Evolutionary conservation across 2,113 vertebrate genomes (phyloP), one percentile per base, ranked within the genome.

Genomic region (Phrynocephalus versicolor): DNA sequence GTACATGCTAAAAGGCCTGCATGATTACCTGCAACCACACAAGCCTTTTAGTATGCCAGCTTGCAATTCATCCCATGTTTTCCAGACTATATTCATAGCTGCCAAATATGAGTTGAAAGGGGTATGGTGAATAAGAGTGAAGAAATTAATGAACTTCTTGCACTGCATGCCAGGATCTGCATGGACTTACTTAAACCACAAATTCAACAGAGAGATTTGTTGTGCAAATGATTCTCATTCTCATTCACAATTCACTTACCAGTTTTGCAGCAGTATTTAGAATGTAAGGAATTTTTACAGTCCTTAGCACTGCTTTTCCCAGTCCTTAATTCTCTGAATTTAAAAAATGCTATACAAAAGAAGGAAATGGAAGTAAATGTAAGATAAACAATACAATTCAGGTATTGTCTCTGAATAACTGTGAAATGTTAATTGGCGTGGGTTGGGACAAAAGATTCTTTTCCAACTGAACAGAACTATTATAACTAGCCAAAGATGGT

Each of bases 301-400:
- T 83, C 37, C 15, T 33, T 27, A 70, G 2, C 37, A 77, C 60
- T 33, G 7, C 45, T 16, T 35, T 25, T 15, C 15, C 71, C 14
- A 15, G 39, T 83, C 37, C 15, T 33, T 27, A 70, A 1, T 19
- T 41, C 27, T 57, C 70, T 35, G 6, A 21, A 77, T 33, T 33
- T 57, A 77, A 77, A 58, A 25, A 57, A 85, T 71, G 57, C 65
- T 64, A 65, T 21, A 73, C 35, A 74, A 58, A 79, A 30, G 30
- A 51, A 79, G 18, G 6, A 16, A 79, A 55, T 79, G 35, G 39
- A 35, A 60, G 51, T 41, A 85, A 71, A 79, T 6, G 39, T 78
- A 79, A 79, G 79, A 79, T 71, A 71, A 79, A 58, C 51, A 58
- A 70, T 78, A 79, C 75, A 39, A 13, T 58, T 65, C 51, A 79